phyloP scores from a whole-genome alignment of 2,888 invertebrate species.

The Acrobasis suavella region DNA sequence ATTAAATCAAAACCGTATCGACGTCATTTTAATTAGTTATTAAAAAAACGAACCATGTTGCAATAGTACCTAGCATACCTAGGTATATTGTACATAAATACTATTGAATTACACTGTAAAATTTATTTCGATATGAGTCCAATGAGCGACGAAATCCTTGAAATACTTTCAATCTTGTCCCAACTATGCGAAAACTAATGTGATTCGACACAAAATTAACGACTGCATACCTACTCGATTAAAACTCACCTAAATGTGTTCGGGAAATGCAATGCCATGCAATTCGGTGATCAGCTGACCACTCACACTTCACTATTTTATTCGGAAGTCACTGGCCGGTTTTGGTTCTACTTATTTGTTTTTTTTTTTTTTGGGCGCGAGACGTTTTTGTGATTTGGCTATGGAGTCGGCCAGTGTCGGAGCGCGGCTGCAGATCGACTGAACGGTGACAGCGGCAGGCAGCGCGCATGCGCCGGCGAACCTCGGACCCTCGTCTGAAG shows the following conservation, averaged over 20 bases:
- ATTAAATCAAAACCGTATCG: too few relatives aligned
- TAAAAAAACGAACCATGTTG: too few relatives aligned
- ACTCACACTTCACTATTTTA: slow-evolving; percentile 34
- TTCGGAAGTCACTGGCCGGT: slow-evolving; percentile 11
- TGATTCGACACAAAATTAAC: slow-evolving; percentile 60
- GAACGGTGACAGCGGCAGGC: slow-evolving; percentile 40
- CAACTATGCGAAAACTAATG: slow-evolving; percentile 73
- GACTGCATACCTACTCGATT: slow-evolving; percentile 33
- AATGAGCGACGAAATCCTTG: slow-evolving; percentile 75
- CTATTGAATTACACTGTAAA: slow-evolving; percentile 10
- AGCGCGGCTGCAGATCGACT: slow-evolving; percentile 74
- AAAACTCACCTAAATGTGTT: slow-evolving; percentile 60
- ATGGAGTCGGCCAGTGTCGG: slow-evolving; percentile 48
- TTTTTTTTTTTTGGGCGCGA: slow-evolving; percentile 40
- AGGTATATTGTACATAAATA: too few relatives aligned
- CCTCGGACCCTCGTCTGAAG: slow-evolving; percentile 45
- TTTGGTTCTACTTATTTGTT: slow-evolving; percentile 34
- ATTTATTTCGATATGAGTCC: slow-evolving; percentile 37
- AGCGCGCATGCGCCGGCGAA: slow-evolving; percentile 46
- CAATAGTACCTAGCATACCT: too few relatives aligned
- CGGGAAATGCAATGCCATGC: slow-evolving; percentile 31
- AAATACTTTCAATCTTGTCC: slow-evolving; percentile 79
- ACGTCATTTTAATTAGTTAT: too few relatives aligned
- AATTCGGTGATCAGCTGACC: slow-evolving; percentile 42
- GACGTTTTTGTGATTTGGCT: slow-evolving; percentile 34